Base-by-base conservation (phyloP, 23 tunicate species). In the Ascidia mentula region DNA sequence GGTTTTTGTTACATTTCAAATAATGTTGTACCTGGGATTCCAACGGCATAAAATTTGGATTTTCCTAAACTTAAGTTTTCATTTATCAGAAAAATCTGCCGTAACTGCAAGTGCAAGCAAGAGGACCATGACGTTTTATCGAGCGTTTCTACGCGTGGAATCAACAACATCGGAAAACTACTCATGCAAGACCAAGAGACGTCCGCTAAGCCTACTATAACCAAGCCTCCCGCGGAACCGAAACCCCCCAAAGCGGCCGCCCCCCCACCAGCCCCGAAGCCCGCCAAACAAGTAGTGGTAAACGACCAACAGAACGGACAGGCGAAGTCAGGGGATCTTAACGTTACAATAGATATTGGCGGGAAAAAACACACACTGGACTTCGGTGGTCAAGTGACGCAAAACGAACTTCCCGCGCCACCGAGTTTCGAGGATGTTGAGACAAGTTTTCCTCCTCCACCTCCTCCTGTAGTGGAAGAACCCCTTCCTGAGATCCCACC, bases 41-140 rank as follows among this genome's bases (percentile, higher is more conserved):
- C n/a, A n/a, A n/a, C n/a, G n/a, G n/a, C n/a, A n/a, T n/a, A n/a
- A 45, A 18, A 45, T 45, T 45, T 45, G 18, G 74, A 17, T 71
- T 2, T 34, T 71, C n/a, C 4, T 37, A 7, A 30, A 1, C 30
- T 30, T 6, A 34, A 39, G 22, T 18, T 35, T 75, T 31, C 28
- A 26, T 60, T 72, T 72, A 79, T 28, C 84, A 92, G 97, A 83
- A 92, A 92, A 82, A 92, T 82, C 6, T 92, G 97, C 45, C 88
- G 92, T 6, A 92, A 87, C 74, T 92, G 97, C 88, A 87, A 87
- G 74, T 93, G 98, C 73, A 93, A 93, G 75, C 93, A 88, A 60
- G 98, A 93, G 81, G 87, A 93, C 38, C 98, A 93, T 72, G 98
- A 87, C 75, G 98, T 93, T 34, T 38, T 72, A 36, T 70, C 72